Evolutionary conservation across 2,797 vertebrate species (phyloP).

Genomic region (Vespertilio murinus): DNA sequence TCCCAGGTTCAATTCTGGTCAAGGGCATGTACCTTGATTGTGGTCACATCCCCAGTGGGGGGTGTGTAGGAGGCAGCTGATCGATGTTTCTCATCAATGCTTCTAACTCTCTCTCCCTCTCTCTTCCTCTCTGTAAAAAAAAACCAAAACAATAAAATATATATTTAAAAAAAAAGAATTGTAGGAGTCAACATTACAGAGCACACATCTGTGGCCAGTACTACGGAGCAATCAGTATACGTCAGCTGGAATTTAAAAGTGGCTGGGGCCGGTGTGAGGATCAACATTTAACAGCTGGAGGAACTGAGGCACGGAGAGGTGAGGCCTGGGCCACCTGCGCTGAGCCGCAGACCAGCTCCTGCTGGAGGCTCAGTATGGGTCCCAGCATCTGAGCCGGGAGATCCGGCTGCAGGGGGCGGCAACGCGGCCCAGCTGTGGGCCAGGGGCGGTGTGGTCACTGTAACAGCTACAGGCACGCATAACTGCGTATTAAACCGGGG

Average conservation of each 20-base stretch:
- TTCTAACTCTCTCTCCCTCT: no score
- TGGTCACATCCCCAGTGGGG: no score
- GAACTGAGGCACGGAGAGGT: not conserved
- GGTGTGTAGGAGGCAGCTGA: no score
- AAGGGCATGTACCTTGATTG: no score
- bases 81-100: no score
- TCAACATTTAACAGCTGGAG: not conserved
- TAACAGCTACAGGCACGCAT: accelerated
- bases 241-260: not conserved
- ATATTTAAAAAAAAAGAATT: no score
- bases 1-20: no score
- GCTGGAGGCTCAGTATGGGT: not conserved
- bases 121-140: no score
- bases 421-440: not conserved
- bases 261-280: not conserved
- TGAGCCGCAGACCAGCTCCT: not conserved
- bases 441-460: not conserved
- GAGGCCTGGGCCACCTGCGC: not conserved
- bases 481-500: not conserved
- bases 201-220: not conserved
- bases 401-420: not conserved
- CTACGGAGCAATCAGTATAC: not conserved
- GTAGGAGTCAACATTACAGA: not conserved
- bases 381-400: not conserved
- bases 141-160: no score